Evolutionary conservation across 2,797 vertebrate species (phyloP).

Genomic region (Knipowitschia caucasica): DNA sequence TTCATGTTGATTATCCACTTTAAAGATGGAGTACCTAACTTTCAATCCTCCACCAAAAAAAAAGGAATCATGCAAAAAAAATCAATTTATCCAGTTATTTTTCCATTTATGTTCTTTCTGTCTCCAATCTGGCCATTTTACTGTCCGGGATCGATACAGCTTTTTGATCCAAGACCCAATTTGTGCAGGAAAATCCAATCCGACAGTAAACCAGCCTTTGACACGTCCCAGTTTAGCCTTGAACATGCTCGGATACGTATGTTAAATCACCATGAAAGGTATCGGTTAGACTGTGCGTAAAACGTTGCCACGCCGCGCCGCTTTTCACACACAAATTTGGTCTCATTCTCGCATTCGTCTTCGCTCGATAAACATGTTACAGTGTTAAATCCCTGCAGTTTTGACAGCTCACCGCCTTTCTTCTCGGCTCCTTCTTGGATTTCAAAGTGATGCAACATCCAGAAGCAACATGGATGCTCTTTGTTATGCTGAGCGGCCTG

Average conservation of each 20-base stretch:
- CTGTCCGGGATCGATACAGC: not conserved
- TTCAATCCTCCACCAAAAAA: no score
- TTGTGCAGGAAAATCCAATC: not conserved
- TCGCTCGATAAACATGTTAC: slow-evolving; percentile 16
- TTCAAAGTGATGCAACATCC: slow-evolving; percentile 46
- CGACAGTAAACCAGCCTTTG: not conserved
- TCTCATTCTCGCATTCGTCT: not conserved
- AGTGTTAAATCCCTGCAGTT: slow-evolving; percentile 19
- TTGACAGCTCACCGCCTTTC: slow-evolving; percentile 33
- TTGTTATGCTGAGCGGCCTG: slow-evolving; percentile 33
- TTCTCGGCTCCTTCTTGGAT: slow-evolving; percentile 13
- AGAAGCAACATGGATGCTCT: slow-evolving; percentile 30
- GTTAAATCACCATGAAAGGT: not conserved
- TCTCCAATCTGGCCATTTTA: not conserved
- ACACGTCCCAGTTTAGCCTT: not conserved
- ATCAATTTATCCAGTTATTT: no score
- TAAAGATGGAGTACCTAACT: no score
- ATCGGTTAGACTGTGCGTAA: slow-evolving; percentile 10
- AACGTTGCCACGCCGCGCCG: slow-evolving; percentile 12
- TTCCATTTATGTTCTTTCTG: not conserved
- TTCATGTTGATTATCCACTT: no score
- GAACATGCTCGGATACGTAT: not conserved
- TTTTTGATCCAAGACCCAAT: not conserved
- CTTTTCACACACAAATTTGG: not conserved
- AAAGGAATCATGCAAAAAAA: no score